Evolutionary conservation across 64 coral and sea anemone species (phyloP), one percentile per base, ranked within the genome.

Genomic region (Porites lutea): DNA sequence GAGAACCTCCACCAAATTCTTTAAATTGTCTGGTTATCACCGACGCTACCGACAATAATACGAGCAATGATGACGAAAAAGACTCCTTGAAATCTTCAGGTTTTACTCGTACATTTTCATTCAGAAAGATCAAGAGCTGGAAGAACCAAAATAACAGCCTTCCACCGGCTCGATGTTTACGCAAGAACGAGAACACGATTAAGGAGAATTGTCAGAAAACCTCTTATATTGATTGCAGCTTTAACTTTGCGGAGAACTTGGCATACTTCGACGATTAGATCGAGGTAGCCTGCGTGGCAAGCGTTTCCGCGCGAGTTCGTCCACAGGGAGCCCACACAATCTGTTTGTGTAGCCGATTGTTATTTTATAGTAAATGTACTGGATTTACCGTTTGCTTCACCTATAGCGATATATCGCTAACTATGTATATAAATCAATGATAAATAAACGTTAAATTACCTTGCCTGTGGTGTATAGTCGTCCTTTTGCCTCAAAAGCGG

Each of bases 1-100:
- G 43, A 69, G 81, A 84, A 84, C 46, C 18, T 5, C 81, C 81
- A 67, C 81, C 81, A 84, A 84, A 84, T 19, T 10, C 62, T 69
- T 21, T 84, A 6, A 49, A 20, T 84, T 63, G 13, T 68, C 3
- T n/a, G 12, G 3, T 53, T 52, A 68, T 66, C 18, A 69, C 5
- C 53, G 63, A 69, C 21, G 16, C 18, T 68, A 65, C 14, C 19
- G 14, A 9, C 12, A 44, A 46, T 47, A 45, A 81, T 4, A 63
- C 21, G 13, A 48, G 65, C 60, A 19, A 13, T 62, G 16, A 68
- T 52, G 81, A 84, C 8, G 62, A n/a, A 11, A 68, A 21, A 6
- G 81, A 52, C n/a, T 22, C 81, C 6, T 21, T 51, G 63, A 84
- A 84, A 84, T 84, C 62, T 69, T 65, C 15, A 45, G 68, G 62